Conservation (phyloP, 2,797 vertebrate genomes). For the Avahi laniger region DNA sequence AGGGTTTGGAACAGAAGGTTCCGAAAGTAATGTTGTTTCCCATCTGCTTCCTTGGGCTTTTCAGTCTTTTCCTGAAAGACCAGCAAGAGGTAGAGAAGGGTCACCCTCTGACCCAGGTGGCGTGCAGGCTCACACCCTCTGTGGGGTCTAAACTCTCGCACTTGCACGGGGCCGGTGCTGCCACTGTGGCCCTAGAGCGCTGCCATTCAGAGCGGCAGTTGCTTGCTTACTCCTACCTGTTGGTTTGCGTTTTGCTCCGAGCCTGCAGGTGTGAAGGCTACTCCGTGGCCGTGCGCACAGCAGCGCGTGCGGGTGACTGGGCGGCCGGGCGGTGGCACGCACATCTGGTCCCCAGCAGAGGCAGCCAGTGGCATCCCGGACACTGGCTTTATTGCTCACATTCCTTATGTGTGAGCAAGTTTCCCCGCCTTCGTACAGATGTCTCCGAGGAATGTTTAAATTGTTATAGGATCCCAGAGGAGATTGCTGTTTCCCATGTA, state of each 20-base stretch:
- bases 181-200: fast-evolving
- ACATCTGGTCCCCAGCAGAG: conserved; percentile 63
- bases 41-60: too few species aligned
- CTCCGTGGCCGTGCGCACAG: fast-evolving
- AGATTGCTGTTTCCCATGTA: conserved; percentile 59
- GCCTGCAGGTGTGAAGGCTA: not conserved
- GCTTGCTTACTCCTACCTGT: fast-evolving
- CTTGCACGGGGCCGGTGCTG: fast-evolving
- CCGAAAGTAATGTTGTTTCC: not conserved
- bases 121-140: not conserved
- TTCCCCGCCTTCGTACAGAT: conserved; percentile 34
- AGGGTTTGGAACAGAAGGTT: too few species aligned
- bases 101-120: fast-evolving
- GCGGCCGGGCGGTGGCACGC: not conserved
- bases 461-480: conserved; percentile 54
- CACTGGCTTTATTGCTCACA: conserved; percentile 49
- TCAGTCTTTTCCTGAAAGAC: not conserved
- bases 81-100: not conserved
- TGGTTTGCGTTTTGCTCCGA: not conserved
- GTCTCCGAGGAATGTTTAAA: conserved; percentile 72
- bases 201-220: fast-evolving
- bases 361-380: not conserved
- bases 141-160: fast-evolving
- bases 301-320: fast-evolving
- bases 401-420: conserved; percentile 48